Conservation (phyloP, 2,113 vertebrate genomes). For the Centropus unirufus region DNA sequence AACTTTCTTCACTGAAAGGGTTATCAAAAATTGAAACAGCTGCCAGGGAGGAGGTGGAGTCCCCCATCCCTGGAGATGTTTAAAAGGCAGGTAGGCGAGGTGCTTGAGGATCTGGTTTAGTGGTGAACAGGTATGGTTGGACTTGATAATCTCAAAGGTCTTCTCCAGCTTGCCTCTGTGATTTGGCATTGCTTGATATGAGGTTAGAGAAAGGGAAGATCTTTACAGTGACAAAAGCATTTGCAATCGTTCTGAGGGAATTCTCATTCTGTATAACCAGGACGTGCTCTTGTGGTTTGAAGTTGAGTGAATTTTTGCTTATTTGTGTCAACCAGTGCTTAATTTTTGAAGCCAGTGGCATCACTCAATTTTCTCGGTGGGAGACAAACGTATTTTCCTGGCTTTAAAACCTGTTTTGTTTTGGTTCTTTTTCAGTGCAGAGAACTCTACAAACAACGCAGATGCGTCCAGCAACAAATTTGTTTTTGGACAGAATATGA, state of each 20-base stretch:
- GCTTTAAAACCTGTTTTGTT: neutral
- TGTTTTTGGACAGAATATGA: conserved; percentile 99
- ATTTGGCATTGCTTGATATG: neutral
- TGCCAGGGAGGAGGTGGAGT: too few species aligned
- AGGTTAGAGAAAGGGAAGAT: neutral
- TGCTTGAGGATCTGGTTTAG: too few species aligned
- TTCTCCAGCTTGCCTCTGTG: too few species aligned
- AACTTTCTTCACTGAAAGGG: too few species aligned
- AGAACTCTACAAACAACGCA: conserved; percentile 85
- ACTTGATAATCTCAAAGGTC: too few species aligned
- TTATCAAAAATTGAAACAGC: too few species aligned
- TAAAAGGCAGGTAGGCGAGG: too few species aligned
- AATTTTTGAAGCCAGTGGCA: neutral
- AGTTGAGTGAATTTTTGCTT: neutral
- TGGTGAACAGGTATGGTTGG: too few species aligned
- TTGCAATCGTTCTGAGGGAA: neutral
- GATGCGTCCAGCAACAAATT: conserved; percentile 90
- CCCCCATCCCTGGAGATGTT: too few species aligned
- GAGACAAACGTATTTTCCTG: neutral
- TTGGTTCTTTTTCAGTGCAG: conserved; percentile 77
- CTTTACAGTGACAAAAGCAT: neutral
- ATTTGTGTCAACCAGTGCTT: neutral
- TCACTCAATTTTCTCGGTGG: neutral
- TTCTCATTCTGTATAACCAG: neutral
- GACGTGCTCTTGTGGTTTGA: rapidly evolving